Conservation (phyloP, 2,113 vertebrate genomes). For the Lepisosteus osseus region DNA sequence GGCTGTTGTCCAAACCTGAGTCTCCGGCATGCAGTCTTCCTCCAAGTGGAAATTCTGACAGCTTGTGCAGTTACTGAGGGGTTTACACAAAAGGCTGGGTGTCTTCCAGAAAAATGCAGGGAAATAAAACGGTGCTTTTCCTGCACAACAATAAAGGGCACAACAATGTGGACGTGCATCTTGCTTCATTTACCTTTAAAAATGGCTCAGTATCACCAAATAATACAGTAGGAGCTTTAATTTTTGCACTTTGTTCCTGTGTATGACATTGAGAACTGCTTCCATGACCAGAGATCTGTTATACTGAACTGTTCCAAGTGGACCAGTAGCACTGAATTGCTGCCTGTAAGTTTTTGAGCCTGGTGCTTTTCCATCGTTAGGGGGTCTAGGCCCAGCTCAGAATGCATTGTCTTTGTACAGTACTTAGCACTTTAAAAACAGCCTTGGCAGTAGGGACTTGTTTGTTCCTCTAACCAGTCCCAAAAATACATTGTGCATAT, state of each 20-base stretch:
- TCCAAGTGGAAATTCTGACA: constrained; percentile 47
- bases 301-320: constrained; percentile 5
- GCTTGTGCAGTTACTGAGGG: constrained; percentile 36
- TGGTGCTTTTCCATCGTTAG: not conserved
- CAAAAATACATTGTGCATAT: no score
- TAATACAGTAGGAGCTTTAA: constrained; percentile 21
- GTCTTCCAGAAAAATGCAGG: constrained; percentile 31
- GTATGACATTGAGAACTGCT: constrained; percentile 12
- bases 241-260: constrained; percentile 31
- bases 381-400: constrained; percentile 27
- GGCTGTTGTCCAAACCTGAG: constrained; percentile 29
- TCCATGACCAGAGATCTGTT: not conserved
- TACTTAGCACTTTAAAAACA: no score
- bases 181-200: not conserved
- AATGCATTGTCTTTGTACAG: constrained; percentile 29
- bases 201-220: constrained; percentile 24
- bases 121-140: constrained; percentile 19
- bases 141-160: constrained; percentile 22
- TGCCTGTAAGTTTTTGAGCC: no score
- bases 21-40: constrained; percentile 30
- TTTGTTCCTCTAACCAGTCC: no score
- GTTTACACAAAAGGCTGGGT: constrained; percentile 42
- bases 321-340: constrained; percentile 1
- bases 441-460: no score
- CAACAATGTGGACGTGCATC: constrained; percentile 29